A percentile compares a stretch with the other conserved stretches of the same genome.
Evolutionary conservation across 2,113 vertebrate species (phyloP).

Genomic region (Zingel zingel): DNA sequence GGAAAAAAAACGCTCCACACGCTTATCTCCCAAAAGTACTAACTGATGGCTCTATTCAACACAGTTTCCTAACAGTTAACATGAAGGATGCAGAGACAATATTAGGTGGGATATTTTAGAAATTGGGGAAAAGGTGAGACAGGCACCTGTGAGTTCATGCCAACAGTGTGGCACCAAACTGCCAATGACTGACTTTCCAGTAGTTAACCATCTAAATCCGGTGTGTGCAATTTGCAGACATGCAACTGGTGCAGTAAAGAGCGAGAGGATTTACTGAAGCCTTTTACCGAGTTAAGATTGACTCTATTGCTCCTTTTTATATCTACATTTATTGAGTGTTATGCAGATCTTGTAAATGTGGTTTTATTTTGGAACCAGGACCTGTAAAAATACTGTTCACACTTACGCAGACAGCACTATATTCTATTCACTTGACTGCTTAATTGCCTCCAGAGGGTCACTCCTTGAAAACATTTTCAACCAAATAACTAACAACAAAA

Average conservation of each 20-base stretch:
- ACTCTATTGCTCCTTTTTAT: conserved; percentile 20
- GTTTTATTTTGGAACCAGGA: conserved; percentile 50
- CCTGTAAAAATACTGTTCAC: conserved; percentile 35
- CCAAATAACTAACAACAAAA: conserved; percentile 22
- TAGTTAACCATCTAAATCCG: conserved; percentile 26
- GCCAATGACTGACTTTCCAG: conserved; percentile 26
- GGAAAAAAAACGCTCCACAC: conserved; percentile 40
- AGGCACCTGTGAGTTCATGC: conserved; percentile 25
- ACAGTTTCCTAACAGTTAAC: conserved; percentile 51
- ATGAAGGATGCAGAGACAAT: conserved; percentile 48
- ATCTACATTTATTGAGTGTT: conserved; percentile 20
- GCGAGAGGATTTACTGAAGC: conserved; percentile 13
- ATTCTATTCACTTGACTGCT: conserved; percentile 17
- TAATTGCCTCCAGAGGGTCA: conserved; percentile 41
- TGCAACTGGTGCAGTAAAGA: conserved; percentile 10
- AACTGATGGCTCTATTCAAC: conserved; percentile 57
- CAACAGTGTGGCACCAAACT: conserved; percentile 56
- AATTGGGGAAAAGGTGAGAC: conserved; percentile 49
- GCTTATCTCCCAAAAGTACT: conserved; percentile 34
- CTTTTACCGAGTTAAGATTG: conserved; percentile 21
- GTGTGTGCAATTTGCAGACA: conserved; percentile 22
- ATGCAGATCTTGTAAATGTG: conserved; percentile 42
- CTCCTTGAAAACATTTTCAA: conserved; percentile 27
- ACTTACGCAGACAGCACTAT: conserved; percentile 8
- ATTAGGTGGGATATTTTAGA: conserved; percentile 45